phyloP scores from a whole-genome alignment of 2,113 vertebrate species.

The Xiphias gladius region DNA sequence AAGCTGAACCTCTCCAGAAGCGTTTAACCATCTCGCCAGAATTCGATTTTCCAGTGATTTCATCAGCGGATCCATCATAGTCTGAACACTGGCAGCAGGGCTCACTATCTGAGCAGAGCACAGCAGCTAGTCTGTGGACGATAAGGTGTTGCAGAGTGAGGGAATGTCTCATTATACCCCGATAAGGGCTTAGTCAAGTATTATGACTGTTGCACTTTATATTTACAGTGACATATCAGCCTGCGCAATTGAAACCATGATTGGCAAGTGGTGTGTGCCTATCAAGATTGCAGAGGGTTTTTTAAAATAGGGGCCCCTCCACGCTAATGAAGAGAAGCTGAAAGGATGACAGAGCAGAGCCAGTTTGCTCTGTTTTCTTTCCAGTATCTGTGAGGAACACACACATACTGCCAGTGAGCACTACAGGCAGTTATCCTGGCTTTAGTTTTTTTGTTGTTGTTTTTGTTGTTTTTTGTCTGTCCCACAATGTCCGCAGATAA shows the following conservation, averaged over 20 bases:
- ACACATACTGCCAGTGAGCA: slow-evolving; percentile 25
- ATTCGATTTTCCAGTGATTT: slow-evolving; percentile 76
- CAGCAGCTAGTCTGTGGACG: slow-evolving; percentile 74
- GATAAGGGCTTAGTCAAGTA: slow-evolving; percentile 77
- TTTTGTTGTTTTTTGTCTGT: slow-evolving; percentile 26
- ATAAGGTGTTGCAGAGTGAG: slow-evolving; percentile 79
- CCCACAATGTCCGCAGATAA: slow-evolving; percentile 11
- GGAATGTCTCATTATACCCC: slow-evolving; percentile 75
- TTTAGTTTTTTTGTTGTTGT: not conserved
- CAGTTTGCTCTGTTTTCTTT: slow-evolving; percentile 46
- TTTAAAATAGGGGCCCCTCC: slow-evolving; percentile 71
- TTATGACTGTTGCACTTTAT: slow-evolving; percentile 76
- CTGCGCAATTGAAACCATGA: slow-evolving; percentile 80
- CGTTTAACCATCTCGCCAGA: slow-evolving; percentile 38
- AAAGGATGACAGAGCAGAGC: slow-evolving; percentile 50
- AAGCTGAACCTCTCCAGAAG: slow-evolving; percentile 28
- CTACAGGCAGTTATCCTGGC: slow-evolving; percentile 30
- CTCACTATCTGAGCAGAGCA: slow-evolving; percentile 79
- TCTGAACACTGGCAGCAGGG: slow-evolving; percentile 46
- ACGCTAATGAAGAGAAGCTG: slow-evolving; percentile 31
- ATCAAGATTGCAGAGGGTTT: slow-evolving; percentile 72
- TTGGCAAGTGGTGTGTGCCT: slow-evolving; percentile 80
- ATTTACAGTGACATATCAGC: slow-evolving; percentile 84
- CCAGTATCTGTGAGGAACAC: slow-evolving; percentile 66
- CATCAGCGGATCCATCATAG: slow-evolving; percentile 71